phyloP scores from a whole-genome alignment of 2,888 invertebrate species.

The Nymphalis urticae region DNA sequence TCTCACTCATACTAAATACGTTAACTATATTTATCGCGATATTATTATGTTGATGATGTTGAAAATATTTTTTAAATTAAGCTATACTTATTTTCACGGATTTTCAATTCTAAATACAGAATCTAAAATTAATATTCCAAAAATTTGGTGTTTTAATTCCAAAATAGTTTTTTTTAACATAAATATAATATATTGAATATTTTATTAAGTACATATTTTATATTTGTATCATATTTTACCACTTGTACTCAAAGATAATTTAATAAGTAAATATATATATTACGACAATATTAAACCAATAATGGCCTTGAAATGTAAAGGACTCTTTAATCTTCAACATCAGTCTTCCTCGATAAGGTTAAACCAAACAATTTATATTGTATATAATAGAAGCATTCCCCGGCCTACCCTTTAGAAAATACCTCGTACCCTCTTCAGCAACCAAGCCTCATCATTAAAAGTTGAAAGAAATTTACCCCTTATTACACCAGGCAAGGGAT shows the following conservation, averaged over 20 bases:
- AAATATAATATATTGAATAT: no score
- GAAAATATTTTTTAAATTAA: no score
- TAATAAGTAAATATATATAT: background rate
- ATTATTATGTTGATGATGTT: background rate
- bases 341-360: slow-evolving; percentile 24
- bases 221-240: no score
- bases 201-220: no score
- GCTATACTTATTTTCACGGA: no score
- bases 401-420: slow-evolving; percentile 23
- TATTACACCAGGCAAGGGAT: background rate
- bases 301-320: background rate
- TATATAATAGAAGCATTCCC: slow-evolving; percentile 25
- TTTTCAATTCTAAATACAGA: no score
- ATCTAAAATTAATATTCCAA: no score
- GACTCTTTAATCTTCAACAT: slow-evolving; percentile 11
- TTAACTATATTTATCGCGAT: background rate
- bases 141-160: no score
- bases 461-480: slow-evolving; percentile 3
- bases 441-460: background rate
- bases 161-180: no score
- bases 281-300: slow-evolving; percentile 2
- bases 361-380: slow-evolving; percentile 22
- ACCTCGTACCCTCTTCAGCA: slow-evolving; percentile 5
- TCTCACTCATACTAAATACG: background rate
- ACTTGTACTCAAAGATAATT: no score